Percentiles rank a stretch among this genome's conserved stretches.
These are phyloP conservation scores for Habropoda laboriosa DNA, from an alignment of 1,140 invertebrate species.

Conservation along the genomic window DNA sequence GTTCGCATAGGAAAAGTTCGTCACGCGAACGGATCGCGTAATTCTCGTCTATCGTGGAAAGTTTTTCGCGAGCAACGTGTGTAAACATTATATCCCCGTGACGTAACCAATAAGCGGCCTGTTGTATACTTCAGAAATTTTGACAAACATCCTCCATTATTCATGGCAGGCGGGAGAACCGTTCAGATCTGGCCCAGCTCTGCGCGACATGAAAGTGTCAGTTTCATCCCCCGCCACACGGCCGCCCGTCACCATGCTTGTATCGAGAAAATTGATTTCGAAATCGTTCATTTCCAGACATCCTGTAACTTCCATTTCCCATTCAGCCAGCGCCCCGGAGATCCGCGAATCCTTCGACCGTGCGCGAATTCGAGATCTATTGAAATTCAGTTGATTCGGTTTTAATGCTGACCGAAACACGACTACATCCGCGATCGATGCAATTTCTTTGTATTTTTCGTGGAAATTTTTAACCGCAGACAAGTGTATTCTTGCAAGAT, in stretches of 20 bases:
- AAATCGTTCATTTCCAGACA: conserved; percentile 64
- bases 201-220: conserved; percentile 62
- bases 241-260: conserved; percentile 47
- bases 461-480: no score
- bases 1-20: neutral
- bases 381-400: conserved; percentile 33
- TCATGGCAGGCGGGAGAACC: conserved; percentile 70
- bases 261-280: conserved; percentile 68
- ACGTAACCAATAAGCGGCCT: conserved; percentile 57
- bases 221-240: conserved; percentile 65
- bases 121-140: conserved; percentile 65
- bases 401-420: neutral
- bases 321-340: conserved; percentile 5
- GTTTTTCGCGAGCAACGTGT: conserved; percentile 3
- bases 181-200: conserved; percentile 68
- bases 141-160: conserved; percentile 78
- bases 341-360: conserved; percentile 34
- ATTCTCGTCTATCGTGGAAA: conserved; percentile 16
- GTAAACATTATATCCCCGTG: conserved; percentile 34
- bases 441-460: no score
- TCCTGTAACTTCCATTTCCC: conserved; percentile 52
- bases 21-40: neutral
- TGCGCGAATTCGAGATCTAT: conserved; percentile 12
- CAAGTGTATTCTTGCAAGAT: no score
- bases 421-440: no score